Percentiles rank a stretch among this genome's conserved stretches.
These are phyloP conservation scores for Alectoris magna DNA, from an alignment of 2,797 vertebrate genomes.

Conservation along the genomic window DNA sequence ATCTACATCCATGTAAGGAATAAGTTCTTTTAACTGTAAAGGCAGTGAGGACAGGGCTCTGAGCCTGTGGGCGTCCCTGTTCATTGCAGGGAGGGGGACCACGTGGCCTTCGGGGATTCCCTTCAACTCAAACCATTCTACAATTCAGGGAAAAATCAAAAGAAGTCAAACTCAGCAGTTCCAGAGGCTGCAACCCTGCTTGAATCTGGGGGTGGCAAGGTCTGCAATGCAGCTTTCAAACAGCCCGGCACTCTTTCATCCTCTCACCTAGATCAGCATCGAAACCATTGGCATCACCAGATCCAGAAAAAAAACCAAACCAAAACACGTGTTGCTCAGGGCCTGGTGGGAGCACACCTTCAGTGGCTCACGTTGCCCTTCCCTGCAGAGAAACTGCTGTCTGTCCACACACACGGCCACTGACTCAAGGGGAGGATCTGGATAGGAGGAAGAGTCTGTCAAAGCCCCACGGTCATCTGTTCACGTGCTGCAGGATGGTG, in stretches of 20 bases:
- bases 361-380: not conserved
- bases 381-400: rapidly evolving
- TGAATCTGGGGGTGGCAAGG: not conserved
- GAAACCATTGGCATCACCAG: not conserved
- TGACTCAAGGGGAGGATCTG: not conserved
- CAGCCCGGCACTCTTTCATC: not conserved
- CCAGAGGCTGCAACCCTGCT: not conserved
- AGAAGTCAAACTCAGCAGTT: not conserved
- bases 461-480: constrained; percentile 6
- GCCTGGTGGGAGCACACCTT: not conserved
- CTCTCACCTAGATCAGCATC: not conserved
- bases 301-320: not conserved
- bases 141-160: not conserved
- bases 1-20: not conserved
- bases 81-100: too few relatives aligned
- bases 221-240: not conserved
- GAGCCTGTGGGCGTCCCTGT: too few relatives aligned
- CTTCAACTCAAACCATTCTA: too few relatives aligned
- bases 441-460: not conserved
- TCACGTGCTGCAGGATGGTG: constrained; percentile 78
- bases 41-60: too few relatives aligned
- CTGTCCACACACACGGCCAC: not conserved
- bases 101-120: too few relatives aligned
- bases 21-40: too few relatives aligned
- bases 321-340: not conserved